Conservation (phyloP, 2,113 vertebrate genomes). For the Erythrocercus mccallii region DNA sequence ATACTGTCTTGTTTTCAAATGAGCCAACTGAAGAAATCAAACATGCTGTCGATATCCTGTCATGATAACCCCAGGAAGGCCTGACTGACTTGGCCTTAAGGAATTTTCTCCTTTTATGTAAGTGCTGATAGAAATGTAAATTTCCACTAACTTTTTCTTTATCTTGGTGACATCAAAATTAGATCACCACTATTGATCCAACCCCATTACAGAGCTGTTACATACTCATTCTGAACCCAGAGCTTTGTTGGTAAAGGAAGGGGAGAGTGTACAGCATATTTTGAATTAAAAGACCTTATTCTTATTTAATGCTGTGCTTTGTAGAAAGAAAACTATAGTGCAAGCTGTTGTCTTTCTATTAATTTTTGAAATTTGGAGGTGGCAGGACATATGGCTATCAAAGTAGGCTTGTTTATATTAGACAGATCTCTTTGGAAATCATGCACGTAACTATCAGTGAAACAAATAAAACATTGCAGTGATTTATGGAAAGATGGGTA, state of each 20-base stretch:
- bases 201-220: background rate
- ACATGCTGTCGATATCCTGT: background rate
- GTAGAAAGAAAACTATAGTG: background rate
- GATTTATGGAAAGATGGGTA: background rate
- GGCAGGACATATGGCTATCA: background rate
- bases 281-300: background rate
- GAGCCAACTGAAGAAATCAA: background rate
- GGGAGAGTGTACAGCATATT: background rate
- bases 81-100: background rate
- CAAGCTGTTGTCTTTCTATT: background rate
- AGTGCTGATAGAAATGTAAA: background rate
- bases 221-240: background rate
- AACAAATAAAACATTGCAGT: background rate
- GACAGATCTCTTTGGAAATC: background rate
- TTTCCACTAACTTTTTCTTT: background rate
- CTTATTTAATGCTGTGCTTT: background rate
- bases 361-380: background rate
- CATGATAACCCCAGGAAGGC: background rate
- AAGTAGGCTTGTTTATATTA: background rate
- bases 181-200: background rate
- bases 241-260: background rate
- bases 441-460: background rate
- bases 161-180: background rate
- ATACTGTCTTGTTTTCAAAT: background rate
- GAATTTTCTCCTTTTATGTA: background rate